Conservation (phyloP, 2,888 invertebrate genomes). For the Chrysotoxum bicinctum region DNA sequence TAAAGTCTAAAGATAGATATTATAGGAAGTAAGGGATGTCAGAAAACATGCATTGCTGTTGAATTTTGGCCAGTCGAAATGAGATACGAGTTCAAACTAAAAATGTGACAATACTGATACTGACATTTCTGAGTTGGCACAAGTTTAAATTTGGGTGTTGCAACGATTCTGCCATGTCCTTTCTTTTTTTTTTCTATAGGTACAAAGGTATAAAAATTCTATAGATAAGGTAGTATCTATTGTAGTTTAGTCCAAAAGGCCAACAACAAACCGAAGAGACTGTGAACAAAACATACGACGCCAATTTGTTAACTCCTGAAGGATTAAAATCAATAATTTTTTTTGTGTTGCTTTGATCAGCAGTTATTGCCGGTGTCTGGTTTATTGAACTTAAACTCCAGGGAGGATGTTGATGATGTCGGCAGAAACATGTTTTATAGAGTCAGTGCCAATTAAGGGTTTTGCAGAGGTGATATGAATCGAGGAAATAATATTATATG, state of each 20-base stretch:
- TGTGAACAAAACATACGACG: conserved; percentile 41
- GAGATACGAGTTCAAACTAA: neutral
- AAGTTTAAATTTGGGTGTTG: conserved; percentile 45
- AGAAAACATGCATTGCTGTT: conserved; percentile 13
- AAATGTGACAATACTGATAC: conserved; percentile 4
- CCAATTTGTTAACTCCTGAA: conserved; percentile 58
- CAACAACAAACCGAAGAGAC: conserved; percentile 14
- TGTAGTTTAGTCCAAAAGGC: conserved; percentile 27
- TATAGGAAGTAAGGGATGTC: neutral
- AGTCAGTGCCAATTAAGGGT: conserved; percentile 6
- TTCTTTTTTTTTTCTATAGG: neutral
- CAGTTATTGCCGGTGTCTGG: conserved; percentile 58
- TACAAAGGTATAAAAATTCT: neutral
- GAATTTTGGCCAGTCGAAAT: conserved; percentile 9
- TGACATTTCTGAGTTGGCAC: conserved; percentile 45
- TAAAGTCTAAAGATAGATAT: neutral
- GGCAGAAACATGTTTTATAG: neutral
- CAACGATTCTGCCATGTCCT: neutral
- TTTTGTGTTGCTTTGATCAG: conserved; percentile 24
- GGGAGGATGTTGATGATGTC: conserved; percentile 49
- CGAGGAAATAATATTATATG: neutral
- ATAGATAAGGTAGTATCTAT: neutral
- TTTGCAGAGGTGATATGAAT: neutral
- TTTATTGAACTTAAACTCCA: conserved; percentile 65
- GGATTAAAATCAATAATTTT: conserved; percentile 53